Conservation (phyloP, 2,888 invertebrate genomes). For the Ametastegia equiseti region DNA sequence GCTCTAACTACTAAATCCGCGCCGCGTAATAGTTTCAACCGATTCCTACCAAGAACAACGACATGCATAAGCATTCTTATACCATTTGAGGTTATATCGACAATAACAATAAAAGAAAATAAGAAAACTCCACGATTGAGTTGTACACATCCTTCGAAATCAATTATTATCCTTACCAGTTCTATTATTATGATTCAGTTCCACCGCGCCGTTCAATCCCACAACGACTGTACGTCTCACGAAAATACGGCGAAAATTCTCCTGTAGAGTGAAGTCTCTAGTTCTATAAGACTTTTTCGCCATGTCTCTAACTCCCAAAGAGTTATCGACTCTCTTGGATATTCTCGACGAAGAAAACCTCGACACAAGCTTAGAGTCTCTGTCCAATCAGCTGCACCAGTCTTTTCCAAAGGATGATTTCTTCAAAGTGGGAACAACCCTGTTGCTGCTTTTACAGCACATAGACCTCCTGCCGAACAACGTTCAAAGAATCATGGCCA, state of each 20-base stretch:
- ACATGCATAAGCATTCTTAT: not conserved
- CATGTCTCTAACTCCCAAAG: conserved; percentile 68
- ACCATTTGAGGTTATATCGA: not conserved
- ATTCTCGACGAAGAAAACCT: conserved; percentile 71
- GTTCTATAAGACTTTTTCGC: not conserved
- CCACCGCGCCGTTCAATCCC: not conserved
- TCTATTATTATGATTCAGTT: conserved; percentile 3
- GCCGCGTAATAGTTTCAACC: not conserved
- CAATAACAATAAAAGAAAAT: not conserved
- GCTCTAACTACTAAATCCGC: not conserved
- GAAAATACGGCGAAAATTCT: not conserved
- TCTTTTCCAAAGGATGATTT: conserved; percentile 87
- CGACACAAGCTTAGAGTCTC: conserved; percentile 80
- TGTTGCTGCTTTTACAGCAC: conserved; percentile 83
- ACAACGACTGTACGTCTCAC: not conserved
- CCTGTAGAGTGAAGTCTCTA: not conserved
- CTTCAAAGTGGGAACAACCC: conserved; percentile 84
- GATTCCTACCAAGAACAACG: not conserved
- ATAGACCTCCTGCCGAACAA: conserved; percentile 83
- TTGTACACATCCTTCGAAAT: too few relatives aligned
- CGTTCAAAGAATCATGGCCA: conserved; percentile 83
- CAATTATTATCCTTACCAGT: too few relatives aligned
- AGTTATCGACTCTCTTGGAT: conserved; percentile 68
- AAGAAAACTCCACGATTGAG: not conserved
- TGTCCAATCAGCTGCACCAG: conserved; percentile 87